Conservation (phyloP, 35 echinoderm and acorn worm genomes). For the Ophioderma brevispina region DNA sequence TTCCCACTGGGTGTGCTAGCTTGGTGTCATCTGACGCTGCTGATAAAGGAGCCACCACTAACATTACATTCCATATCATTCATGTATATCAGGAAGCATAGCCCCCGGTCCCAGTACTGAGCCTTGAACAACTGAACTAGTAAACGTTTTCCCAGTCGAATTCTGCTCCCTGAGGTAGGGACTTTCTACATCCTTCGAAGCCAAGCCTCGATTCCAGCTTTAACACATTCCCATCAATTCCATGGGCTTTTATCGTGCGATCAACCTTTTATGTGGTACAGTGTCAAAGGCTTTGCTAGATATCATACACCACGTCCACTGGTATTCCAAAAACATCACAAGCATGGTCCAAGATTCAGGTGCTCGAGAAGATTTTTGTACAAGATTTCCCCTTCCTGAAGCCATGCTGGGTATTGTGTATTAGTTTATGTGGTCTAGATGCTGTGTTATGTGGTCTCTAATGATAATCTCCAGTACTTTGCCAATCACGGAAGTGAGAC, state of each 20-base stretch:
- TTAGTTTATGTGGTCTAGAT: constrained; percentile 37
- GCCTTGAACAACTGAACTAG: neutral
- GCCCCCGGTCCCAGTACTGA: neutral
- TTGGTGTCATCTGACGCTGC: neutral
- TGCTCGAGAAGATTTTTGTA: constrained; percentile 38
- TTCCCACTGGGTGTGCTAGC: too few relatives aligned
- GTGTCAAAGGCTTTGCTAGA: constrained; percentile 38
- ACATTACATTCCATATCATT: too few relatives aligned
- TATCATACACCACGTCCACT: constrained; percentile 38
- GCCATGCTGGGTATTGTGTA: constrained; percentile 28
- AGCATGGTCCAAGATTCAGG: constrained; percentile 22
- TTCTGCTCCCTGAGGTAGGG: constrained; percentile 9
- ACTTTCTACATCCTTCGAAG: neutral
- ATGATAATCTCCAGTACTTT: constrained; percentile 42
- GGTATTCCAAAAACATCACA: constrained; percentile 39
- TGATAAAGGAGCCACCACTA: neutral
- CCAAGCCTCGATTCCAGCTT: constrained; percentile 22
- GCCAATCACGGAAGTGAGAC: too few relatives aligned
- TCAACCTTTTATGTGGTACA: neutral
- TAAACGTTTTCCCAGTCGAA: neutral
- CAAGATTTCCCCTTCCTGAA: too few relatives aligned
- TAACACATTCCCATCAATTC: constrained; percentile 20
- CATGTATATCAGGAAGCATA: neutral
- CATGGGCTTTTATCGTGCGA: constrained; percentile 37
- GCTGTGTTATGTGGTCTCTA: constrained; percentile 25